Conservation (phyloP, 2,113 vertebrate genomes). For the Scytalopus superciliaris region DNA sequence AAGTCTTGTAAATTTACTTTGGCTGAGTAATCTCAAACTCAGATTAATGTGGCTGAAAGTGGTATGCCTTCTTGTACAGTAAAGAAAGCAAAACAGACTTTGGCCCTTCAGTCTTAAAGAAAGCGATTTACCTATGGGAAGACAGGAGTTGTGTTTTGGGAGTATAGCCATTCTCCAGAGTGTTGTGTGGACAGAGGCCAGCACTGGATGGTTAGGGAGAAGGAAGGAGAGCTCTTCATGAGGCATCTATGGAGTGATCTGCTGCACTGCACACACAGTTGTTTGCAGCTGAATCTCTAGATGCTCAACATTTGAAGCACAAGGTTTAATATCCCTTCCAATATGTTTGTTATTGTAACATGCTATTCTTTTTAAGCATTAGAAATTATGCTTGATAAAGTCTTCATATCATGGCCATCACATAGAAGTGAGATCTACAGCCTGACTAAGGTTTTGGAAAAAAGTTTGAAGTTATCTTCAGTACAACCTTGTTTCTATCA, state of each 20-base stretch:
- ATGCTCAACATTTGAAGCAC: neutral
- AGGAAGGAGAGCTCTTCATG: neutral
- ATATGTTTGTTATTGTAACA: neutral
- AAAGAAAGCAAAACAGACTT: neutral
- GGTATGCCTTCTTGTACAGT: neutral
- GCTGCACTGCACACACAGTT: neutral
- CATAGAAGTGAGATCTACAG: neutral
- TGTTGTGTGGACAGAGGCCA: neutral
- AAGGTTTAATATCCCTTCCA: neutral
- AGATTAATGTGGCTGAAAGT: neutral
- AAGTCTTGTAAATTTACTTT: neutral
- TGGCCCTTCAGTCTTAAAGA: neutral
- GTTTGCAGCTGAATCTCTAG: conserved; percentile 2
- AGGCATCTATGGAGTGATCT: neutral
- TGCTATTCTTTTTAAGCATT: neutral
- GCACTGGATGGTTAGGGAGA: neutral
- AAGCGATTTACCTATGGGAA: neutral
- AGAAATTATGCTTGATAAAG: neutral
- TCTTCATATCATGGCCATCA: neutral
- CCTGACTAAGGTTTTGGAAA: neutral
- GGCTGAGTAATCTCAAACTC: neutral
- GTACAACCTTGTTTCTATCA: neutral
- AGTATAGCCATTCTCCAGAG: neutral
- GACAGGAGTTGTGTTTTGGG: neutral
- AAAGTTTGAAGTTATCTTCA: neutral